Base-by-base conservation (phyloP, 2,113 vertebrate species). In the Lipotes vexillifer region DNA sequence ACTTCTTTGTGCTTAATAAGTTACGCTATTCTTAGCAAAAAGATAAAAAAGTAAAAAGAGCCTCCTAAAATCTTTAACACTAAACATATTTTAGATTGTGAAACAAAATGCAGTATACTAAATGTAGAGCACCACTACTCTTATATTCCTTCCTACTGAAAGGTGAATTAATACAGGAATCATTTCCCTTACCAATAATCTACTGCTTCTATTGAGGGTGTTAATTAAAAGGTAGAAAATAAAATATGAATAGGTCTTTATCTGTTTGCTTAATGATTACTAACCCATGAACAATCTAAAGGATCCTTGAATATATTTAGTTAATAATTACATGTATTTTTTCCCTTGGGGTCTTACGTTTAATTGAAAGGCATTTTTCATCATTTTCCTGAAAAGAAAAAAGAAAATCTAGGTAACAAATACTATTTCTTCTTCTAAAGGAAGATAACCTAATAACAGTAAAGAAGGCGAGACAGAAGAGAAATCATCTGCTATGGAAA, bases 301-400 rank as follows among this genome's bases (percentile, higher is more conserved):
- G 63, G 31, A 65, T 61, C 12, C 11, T 66, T 61, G 74, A 90
- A 83, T 23, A 72, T 72, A 84, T 65, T 84, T 93, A 77, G 13
- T 80, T 81, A 85, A 86, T 55, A 84, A 59, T 84, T 93, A 68
- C 10, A 69, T 61, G 10, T 90, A 93, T 85, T 83, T 97, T 88
- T 84, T 55, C 33, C n/a, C 77, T 92, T 29, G n/a, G 15, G 27
- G 11, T 90, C 65, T 88, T 94, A 94, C 44, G 80, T 75, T 90
- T 71, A 71, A 87, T 17, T 86, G 23, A 85, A 52, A n/a, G 8
- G 15, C 36, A 18, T 66, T 83, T 81, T 74, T 69, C 29, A 68
- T n/a, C 46, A 68, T 87, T 87, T 87, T 96, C 59, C n/a, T 23
- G 36, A 46, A 87, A 71, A 20, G 23, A 72, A 72, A 90, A 68